Base-by-base conservation (phyloP, 2,113 vertebrate species). In the Geococcyx californianus region DNA sequence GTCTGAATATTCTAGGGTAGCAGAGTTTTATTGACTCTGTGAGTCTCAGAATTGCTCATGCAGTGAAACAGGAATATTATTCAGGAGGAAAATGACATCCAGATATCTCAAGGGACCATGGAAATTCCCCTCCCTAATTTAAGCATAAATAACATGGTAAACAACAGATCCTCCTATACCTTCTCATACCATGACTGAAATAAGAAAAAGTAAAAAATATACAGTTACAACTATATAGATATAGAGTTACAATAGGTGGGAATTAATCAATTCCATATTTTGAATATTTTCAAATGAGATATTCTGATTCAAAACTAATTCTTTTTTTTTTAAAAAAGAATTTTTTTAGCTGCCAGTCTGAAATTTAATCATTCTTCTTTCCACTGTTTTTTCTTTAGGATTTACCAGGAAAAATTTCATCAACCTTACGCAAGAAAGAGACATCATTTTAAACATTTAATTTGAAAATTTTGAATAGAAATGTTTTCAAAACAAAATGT, bases 61-160 rank as follows among this genome's bases (percentile, higher is more conserved):
- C 51, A 81, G 38, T 52, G 33, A 74, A 82, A 74, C 24, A 23
- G 40, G 51, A 69, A 68, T 66, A 73, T 80, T 36, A 70, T 54
- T 44, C 51, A 58, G 45, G 68, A 84, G 45, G 19, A 91, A 89
- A 89, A 91, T 9, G 21, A 87, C 77, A 69, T 52, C 73, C 84
- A 56, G n/a, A 60, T 70, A 64, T 90, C 66, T 88, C 45, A 49
- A 70, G 51, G 45, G 80, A 81, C 23, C 28, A 10, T 17, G 44
- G 77, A 36, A 89, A 89, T 24, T 58, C 68, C 59, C 91, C 77
- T 18, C 42, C 33, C 6, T 79, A 28, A 36, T 59, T 21, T 62
- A 13, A 81, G 33, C 69, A 87, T 36, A 87, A 93, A 51, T 70
- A 55, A 45, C 20, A 33, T 7, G 17, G 59, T 54, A 81, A 94